A percentile compares a stretch with the other conserved stretches of the same genome.
These are phyloP conservation scores for Drosophila bipectinata DNA, from an alignment of 1,140 invertebrate genomes.

Conservation along the genomic window DNA sequence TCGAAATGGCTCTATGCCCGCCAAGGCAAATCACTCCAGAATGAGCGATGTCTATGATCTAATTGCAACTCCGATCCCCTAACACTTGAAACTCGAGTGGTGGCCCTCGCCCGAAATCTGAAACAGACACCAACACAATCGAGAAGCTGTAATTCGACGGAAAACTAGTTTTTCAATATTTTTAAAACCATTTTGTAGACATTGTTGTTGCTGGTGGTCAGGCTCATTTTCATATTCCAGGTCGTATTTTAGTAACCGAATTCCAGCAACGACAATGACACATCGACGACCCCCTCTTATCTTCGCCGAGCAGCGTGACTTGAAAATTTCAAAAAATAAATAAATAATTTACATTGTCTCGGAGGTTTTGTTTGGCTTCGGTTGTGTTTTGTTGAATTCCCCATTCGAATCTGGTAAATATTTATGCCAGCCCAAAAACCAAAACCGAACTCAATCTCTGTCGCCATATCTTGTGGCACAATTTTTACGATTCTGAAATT, in stretches of 20 bases:
- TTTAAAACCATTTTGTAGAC: slow-evolving; percentile 52
- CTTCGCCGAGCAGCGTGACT: slow-evolving; percentile 48
- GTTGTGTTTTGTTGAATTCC: slow-evolving; percentile 65
- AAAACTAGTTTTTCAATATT: slow-evolving; percentile 76
- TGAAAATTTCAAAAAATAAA: slow-evolving; percentile 43
- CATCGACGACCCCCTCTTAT: slow-evolving; percentile 64
- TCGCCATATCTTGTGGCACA: slow-evolving; percentile 45
- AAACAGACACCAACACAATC: slow-evolving; percentile 18
- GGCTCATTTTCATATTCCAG: slow-evolving; percentile 59
- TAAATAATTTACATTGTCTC: slow-evolving; percentile 66
- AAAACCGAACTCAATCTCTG: slow-evolving; percentile 33
- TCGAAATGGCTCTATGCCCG: slow-evolving; percentile 57
- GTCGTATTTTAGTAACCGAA: slow-evolving; percentile 66
- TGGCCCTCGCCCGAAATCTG: neutral
- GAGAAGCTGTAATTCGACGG: slow-evolving; percentile 41
- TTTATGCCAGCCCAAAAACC: slow-evolving; percentile 42
- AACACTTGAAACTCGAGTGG: slow-evolving; percentile 72
- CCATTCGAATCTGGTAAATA: slow-evolving; percentile 66
- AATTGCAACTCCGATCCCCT: slow-evolving; percentile 52
- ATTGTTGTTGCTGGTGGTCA: slow-evolving; percentile 37
- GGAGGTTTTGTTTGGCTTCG: slow-evolving; percentile 32
- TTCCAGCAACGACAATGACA: slow-evolving; percentile 44
- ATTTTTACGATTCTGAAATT: slow-evolving; percentile 63
- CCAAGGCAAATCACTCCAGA: slow-evolving; percentile 54
- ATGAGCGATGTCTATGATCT: slow-evolving; percentile 75